Evolutionary conservation across 2,797 vertebrate species (phyloP).

Genomic region (Syngnathus acus): DNA sequence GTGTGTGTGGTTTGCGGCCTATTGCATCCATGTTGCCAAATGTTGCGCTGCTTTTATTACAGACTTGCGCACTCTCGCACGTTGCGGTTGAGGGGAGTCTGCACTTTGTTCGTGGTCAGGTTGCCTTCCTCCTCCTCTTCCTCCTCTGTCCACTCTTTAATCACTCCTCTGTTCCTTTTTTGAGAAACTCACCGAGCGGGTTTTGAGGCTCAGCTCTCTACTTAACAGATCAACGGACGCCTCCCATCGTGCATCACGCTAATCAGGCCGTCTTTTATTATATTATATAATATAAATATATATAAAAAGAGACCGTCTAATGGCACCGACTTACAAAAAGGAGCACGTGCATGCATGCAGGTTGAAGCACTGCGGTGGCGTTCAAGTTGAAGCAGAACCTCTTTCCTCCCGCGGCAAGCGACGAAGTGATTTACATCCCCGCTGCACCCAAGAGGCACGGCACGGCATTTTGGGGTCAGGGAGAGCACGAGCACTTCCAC

Average conservation of each 20-base stretch:
- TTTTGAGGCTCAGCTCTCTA: background rate
- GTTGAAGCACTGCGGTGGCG: conserved; percentile 25
- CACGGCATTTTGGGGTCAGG: conserved; percentile 36
- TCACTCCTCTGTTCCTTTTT: conserved; percentile 10
- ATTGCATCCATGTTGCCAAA: conserved; percentile 1
- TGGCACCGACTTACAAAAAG: conserved; percentile 44
- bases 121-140: conserved; percentile 28
- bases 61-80: conserved; percentile 13
- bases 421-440: conserved; percentile 41
- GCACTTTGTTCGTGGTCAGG: conserved; percentile 36
- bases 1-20: background rate
- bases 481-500: conserved; percentile 20
- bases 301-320: conserved; percentile 22
- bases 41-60: conserved; percentile 27
- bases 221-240: background rate
- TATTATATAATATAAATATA: no score
- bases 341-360: conserved; percentile 20
- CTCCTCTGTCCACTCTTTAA: conserved; percentile 25
- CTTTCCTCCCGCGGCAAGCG: conserved; percentile 25
- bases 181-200: background rate
- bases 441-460: conserved; percentile 41
- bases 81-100: conserved; percentile 33
- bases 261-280: background rate
- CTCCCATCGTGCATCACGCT: background rate
- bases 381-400: conserved; percentile 36